A percentile compares a stretch with the other conserved stretches of the same genome.
phyloP scores from a whole-genome alignment of 2,797 vertebrate species.

The Trachops cirrhosus region DNA sequence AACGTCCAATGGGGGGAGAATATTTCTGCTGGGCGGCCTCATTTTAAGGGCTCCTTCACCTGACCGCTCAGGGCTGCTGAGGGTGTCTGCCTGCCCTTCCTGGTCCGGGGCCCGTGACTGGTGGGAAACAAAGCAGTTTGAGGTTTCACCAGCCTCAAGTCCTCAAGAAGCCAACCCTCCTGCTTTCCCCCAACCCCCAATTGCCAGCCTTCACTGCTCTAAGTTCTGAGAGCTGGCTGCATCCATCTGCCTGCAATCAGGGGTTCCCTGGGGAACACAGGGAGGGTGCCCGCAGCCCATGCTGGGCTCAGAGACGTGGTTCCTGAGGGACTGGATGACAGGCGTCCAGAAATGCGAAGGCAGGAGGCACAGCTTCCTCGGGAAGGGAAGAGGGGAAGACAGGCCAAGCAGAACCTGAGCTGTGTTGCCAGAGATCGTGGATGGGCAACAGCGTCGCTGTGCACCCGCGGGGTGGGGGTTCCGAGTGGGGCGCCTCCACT shows the following conservation, averaged over 20 bases:
- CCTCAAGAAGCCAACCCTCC: not conserved
- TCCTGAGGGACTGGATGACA: not conserved
- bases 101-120: not conserved
- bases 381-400: not conserved
- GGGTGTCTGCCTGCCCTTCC: not conserved
- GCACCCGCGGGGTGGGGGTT: no score
- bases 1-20: rapidly evolving
- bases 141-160: not conserved
- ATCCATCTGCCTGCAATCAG: rapidly evolving
- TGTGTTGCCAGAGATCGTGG: rapidly evolving
- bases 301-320: not conserved
- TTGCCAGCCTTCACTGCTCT: not conserved
- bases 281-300: not conserved
- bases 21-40: not conserved
- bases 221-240: not conserved
- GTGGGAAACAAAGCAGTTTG: rapidly evolving
- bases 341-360: not conserved
- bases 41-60: not conserved
- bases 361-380: not conserved
- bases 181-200: not conserved
- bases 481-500: no score
- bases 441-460: no score
- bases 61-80: not conserved
- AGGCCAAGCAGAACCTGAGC: not conserved
- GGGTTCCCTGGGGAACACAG: not conserved